These are phyloP conservation scores for Acrobasis suavella DNA, from an alignment of 2,888 invertebrate genomes.

Conservation along the genomic window DNA sequence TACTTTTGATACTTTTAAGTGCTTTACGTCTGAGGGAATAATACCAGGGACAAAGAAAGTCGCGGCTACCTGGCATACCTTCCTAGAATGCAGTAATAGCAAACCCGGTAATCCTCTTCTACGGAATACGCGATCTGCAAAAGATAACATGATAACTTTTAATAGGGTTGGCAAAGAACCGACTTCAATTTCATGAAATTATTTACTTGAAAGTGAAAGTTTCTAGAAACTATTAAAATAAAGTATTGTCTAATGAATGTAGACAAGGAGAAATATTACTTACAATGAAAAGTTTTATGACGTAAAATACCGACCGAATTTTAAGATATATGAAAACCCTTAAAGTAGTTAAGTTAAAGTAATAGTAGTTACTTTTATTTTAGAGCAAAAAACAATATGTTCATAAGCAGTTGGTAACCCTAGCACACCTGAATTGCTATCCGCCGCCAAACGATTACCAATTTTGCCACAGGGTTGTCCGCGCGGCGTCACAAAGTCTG, in stretches of 20 bases:
- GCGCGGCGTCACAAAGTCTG: conserved; percentile 77
- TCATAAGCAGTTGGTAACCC: conserved; percentile 48
- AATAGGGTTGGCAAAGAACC: conserved; percentile 55
- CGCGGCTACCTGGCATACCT: conserved; percentile 73
- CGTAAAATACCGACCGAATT: too few relatives aligned
- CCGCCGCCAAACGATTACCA: conserved; percentile 63
- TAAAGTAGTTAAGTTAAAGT: too few relatives aligned
- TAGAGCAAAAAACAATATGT: too few relatives aligned
- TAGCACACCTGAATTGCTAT: conserved; percentile 54
- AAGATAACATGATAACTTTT: conserved; percentile 63
- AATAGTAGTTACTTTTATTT: too few relatives aligned
- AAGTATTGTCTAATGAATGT: too few relatives aligned
- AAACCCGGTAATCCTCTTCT: conserved; percentile 73
- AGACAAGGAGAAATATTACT: too few relatives aligned
- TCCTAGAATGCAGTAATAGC: conserved; percentile 76
- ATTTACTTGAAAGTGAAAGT: neutral
- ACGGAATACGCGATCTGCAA: conserved; percentile 70
- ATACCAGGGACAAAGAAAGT: conserved; percentile 56
- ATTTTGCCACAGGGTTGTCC: conserved; percentile 47
- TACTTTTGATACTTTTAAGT: conserved; percentile 4
- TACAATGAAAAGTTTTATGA: too few relatives aligned
- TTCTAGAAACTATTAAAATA: too few relatives aligned
- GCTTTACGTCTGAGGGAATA: neutral
- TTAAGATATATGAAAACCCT: too few relatives aligned
- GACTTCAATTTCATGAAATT: neutral